Evolutionary conservation across 2,797 vertebrate species (phyloP).

Genomic region (Arrhamphus sclerolepis): DNA sequence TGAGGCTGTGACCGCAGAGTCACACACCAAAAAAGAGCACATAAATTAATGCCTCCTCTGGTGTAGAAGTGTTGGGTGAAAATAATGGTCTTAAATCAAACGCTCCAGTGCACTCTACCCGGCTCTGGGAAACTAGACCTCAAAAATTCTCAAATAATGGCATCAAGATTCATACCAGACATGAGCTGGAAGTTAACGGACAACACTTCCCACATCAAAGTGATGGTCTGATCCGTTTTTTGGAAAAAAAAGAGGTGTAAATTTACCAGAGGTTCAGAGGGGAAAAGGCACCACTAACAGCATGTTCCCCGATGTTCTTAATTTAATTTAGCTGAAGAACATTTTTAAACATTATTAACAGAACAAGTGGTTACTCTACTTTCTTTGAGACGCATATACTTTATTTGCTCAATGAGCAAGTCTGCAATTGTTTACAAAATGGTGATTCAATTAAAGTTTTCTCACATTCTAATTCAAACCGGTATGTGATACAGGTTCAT

Average conservation of each 20-base stretch:
- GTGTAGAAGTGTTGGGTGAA: slow-evolving; percentile 46
- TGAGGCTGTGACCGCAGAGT: slow-evolving; percentile 50
- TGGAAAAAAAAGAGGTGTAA: background rate
- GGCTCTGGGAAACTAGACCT: slow-evolving; percentile 43
- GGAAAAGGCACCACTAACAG: background rate
- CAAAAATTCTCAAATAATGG: slow-evolving; percentile 50
- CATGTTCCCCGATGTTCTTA: slow-evolving; percentile 13
- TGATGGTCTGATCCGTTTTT: slow-evolving; percentile 15
- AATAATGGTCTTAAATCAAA: slow-evolving; percentile 60
- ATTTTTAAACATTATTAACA: background rate
- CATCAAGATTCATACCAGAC: slow-evolving; percentile 35
- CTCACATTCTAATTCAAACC: too few relatives aligned
- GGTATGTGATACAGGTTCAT: too few relatives aligned
- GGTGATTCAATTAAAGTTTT: slow-evolving; percentile 1
- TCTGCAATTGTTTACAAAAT: slow-evolving; percentile 9
- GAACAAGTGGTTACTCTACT: slow-evolving; percentile 19
- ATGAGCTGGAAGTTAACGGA: slow-evolving; percentile 15
- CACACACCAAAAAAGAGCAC: slow-evolving; percentile 34
- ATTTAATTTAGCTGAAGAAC: slow-evolving; percentile 8
- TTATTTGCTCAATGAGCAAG: slow-evolving; percentile 19
- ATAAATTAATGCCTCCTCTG: slow-evolving; percentile 50
- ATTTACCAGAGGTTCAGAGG: slow-evolving; percentile 8
- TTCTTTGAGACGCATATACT: background rate
- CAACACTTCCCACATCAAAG: slow-evolving; percentile 12
- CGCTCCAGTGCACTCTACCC: slow-evolving; percentile 12